Base-by-base conservation (phyloP, 2,797 vertebrate species). In the Remorina albescens region DNA sequence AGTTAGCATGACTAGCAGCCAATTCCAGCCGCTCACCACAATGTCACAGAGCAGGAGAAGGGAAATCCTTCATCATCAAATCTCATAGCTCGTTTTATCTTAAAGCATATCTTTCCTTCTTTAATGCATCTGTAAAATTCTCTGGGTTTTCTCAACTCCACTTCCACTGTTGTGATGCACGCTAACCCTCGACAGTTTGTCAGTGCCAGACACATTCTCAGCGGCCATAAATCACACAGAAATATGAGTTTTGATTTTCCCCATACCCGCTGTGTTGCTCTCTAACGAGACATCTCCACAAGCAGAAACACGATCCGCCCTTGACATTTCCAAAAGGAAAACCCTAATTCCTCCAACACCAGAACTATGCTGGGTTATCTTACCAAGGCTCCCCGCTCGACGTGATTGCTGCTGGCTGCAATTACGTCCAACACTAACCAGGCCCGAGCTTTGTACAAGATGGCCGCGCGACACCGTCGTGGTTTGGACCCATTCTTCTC, bases 361-460 rank as follows among this genome's bases (percentile, higher is more conserved):
- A 83, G 69, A 68, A 41, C 53, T 46, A 16, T 55, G 26, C n/a
- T 13, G 58, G 71, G 44, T 82, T 83, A 74, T 83, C 68, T 84
- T 71, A 49, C 80, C 51, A 53, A 69, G 65, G 78, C 62, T 74
- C 68, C 50, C 77, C 68, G 74, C 59, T 87, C 73, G 42, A 61
- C 74, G 73, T 87, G 86, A 86, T 76, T 70, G 71, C 86, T 87
- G 92, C 80, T 91, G 5, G 61, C 71, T 86, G 70, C 81, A 80
- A 93, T 92, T 86, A 89, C 25, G 53, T 77, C 46, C 79, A 91
- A 87, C 80, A 72, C 86, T 89, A 90, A 89, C 80, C 88, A 90
- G 90, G 72, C 80, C 75, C 62, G 44, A 64, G 62, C 68, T 81
- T 61, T 86, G 76, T 80, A 69, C 78, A 76, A 71, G 47, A 73